A percentile compares a stretch with the other conserved stretches of the same genome.
Conservation (phyloP, 2,888 invertebrate genomes). For the Campoplex capitator region DNA sequence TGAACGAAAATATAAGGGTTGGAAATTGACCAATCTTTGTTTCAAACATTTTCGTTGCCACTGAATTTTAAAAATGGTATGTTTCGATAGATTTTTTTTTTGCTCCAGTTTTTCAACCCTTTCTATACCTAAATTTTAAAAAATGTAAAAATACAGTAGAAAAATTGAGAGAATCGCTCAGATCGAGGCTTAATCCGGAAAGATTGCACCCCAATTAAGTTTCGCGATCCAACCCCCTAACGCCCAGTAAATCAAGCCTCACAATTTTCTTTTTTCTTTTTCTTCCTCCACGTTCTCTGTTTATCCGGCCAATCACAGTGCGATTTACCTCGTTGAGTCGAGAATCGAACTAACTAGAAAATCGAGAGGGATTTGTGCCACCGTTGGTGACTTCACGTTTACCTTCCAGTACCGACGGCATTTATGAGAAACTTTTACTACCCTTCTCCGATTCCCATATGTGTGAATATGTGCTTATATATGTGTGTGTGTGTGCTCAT, state of each 20-base stretch:
- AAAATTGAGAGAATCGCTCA: background rate
- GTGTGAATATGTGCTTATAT: background rate
- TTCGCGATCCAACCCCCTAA: background rate
- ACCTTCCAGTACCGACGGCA: slow-evolving; percentile 31
- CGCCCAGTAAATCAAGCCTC: background rate
- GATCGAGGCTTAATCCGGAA: background rate
- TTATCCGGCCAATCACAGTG: slow-evolving; percentile 20
- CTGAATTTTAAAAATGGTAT: background rate
- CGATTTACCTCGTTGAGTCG: slow-evolving; percentile 1
- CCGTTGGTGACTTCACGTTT: slow-evolving; percentile 10
- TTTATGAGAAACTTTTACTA: slow-evolving; percentile 61
- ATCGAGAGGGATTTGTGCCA: slow-evolving; percentile 42
- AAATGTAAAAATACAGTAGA: background rate
- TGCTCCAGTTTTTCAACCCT: background rate
- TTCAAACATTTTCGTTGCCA: background rate
- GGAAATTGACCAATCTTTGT: background rate
- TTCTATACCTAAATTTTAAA: too few species aligned
- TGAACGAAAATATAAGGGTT: background rate
- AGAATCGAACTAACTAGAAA: slow-evolving; percentile 26
- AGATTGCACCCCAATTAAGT: background rate
- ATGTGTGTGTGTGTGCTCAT: background rate
- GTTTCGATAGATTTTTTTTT: background rate
- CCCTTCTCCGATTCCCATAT: slow-evolving; percentile 9
- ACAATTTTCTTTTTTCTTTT: background rate
- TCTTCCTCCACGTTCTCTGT: background rate